These are phyloP conservation scores for Sebastes fasciatus DNA, from an alignment of 2,113 vertebrate genomes.

Conservation along the genomic window DNA sequence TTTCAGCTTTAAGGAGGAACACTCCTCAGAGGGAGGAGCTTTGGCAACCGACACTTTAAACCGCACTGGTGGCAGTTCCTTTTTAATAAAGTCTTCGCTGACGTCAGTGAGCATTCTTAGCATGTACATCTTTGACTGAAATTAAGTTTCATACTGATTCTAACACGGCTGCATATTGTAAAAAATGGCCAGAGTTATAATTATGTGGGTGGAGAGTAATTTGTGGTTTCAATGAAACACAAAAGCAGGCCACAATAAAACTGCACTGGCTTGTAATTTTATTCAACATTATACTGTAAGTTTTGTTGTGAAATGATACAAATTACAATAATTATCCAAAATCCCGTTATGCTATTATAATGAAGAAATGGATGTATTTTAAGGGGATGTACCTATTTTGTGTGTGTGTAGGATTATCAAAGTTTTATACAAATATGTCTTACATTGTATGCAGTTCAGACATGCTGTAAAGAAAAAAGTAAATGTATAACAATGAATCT, in stretches of 20 bases:
- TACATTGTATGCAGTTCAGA: background rate
- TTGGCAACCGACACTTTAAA: slow-evolving; percentile 48
- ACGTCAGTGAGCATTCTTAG: background rate
- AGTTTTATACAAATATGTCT: background rate
- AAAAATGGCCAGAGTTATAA: background rate
- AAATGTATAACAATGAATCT: background rate
- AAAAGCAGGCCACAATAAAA: background rate
- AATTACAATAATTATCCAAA: background rate
- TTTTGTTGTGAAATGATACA: background rate
- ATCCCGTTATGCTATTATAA: background rate
- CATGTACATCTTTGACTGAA: background rate
- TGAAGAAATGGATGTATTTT: background rate
- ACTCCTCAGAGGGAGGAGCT: slow-evolving; percentile 24
- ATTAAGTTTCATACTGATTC: background rate
- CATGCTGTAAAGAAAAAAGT: background rate
- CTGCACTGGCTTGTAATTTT: background rate
- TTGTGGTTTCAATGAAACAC: background rate
- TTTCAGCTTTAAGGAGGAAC: slow-evolving; percentile 35
- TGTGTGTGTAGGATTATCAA: background rate
- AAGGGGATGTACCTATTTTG: background rate
- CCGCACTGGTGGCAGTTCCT: slow-evolving; percentile 7
- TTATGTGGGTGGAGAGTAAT: background rate
- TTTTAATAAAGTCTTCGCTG: background rate
- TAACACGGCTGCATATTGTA: background rate
- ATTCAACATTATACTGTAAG: background rate